phyloP scores from a whole-genome alignment of 2,113 vertebrate genomes.

The Tetraodon nigroviridis region DNA sequence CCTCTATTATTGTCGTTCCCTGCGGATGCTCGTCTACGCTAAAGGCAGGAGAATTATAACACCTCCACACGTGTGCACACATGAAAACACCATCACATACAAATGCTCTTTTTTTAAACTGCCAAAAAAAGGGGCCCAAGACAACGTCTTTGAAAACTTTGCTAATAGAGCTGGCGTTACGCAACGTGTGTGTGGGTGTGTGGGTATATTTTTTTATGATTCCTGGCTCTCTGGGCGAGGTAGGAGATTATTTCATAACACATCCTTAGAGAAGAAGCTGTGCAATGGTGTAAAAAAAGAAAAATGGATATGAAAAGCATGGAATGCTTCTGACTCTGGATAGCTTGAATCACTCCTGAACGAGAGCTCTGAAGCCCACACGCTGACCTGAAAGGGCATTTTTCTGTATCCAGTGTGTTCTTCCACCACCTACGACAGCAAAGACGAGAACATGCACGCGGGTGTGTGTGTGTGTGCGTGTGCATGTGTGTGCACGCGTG shows the following conservation, averaged over 20 bases:
- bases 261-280: conserved; percentile 69
- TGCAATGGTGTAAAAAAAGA: conserved; percentile 46
- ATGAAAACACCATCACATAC: conserved; percentile 26
- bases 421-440: conserved; percentile 54
- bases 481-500: background rate
- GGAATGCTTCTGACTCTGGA: conserved; percentile 59
- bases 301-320: conserved; percentile 65
- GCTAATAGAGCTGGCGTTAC: conserved; percentile 58
- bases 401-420: conserved; percentile 40
- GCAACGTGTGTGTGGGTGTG: conserved; percentile 72
- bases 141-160: conserved; percentile 51
- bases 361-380: conserved; percentile 66
- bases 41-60: conserved; percentile 27
- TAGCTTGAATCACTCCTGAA: conserved; percentile 70
- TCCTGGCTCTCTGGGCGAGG: conserved; percentile 60
- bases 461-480: conserved; percentile 1
- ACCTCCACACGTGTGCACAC: conserved; percentile 33
- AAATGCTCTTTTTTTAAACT: conserved; percentile 14
- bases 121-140: conserved; percentile 19
- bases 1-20: conserved; percentile 32
- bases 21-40: conserved; percentile 29
- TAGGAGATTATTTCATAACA: conserved; percentile 75
- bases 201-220: conserved; percentile 39
- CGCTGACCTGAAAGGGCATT: conserved; percentile 64
- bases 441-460: conserved; percentile 40